These are phyloP conservation scores for Leptinotarsa juncta DNA, from an alignment of 2,888 invertebrate species.

Conservation along the genomic window DNA sequence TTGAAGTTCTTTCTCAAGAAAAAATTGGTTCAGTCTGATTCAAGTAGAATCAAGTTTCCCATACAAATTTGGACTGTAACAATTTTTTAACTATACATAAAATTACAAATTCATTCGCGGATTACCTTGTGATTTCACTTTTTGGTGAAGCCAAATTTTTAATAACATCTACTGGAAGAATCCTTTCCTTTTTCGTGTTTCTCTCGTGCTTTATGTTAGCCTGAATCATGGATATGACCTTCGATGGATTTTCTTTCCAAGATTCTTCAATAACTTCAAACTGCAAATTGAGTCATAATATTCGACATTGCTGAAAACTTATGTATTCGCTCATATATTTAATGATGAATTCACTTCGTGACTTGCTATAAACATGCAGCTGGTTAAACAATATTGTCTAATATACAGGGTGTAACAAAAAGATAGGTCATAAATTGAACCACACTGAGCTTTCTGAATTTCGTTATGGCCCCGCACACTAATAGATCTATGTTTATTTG, in stretches of 20 bases:
- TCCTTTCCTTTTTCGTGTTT: slow-evolving; percentile 43
- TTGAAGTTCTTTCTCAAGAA: not conserved
- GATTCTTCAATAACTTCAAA: slow-evolving; percentile 75
- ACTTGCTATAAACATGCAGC: no score
- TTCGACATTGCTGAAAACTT: slow-evolving; percentile 3
- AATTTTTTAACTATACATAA: no score
- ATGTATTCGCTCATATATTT: no score
- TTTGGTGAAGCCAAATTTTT: slow-evolving; percentile 68
- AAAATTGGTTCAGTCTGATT: not conserved
- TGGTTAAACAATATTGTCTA: no score
- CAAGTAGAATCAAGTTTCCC: no score
- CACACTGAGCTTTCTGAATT: no score
- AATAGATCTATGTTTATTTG: no score
- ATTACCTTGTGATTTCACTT: slow-evolving; percentile 66
- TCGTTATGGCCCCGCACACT: no score
- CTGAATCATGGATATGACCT: slow-evolving; percentile 74
- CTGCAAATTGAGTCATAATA: slow-evolving; percentile 63
- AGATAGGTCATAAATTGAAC: no score
- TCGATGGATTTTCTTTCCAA: slow-evolving; percentile 74
- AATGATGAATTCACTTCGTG: no score
- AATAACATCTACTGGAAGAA: slow-evolving; percentile 67
- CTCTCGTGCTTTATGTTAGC: slow-evolving; percentile 63
- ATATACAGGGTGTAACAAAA: no score
- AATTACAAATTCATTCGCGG: not conserved
- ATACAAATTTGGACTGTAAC: no score